Evolutionary conservation across 2,797 vertebrate genomes (phyloP).

Genomic region (Cossypha caffra): DNA sequence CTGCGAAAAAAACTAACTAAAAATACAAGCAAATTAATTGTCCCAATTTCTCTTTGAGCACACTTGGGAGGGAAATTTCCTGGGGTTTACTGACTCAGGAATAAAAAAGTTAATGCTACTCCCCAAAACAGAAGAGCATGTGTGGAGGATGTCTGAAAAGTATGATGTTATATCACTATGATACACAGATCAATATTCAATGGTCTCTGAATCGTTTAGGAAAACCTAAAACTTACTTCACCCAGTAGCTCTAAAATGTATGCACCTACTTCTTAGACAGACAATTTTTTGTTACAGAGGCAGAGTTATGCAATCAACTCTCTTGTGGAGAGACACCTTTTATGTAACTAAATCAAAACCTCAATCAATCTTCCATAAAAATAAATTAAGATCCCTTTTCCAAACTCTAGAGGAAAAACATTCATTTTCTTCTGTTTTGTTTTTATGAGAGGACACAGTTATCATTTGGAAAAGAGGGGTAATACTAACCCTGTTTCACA

Average conservation of each 20-base stretch:
- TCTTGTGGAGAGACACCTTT: neutral
- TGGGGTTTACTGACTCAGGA: neutral
- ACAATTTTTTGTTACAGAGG: neutral
- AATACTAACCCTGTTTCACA: neutral
- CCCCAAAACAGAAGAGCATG: neutral
- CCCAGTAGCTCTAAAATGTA: neutral
- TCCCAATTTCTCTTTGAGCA: neutral
- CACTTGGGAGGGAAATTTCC: neutral
- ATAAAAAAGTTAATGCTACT: neutral
- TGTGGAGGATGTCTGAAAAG: neutral
- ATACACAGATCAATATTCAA: neutral
- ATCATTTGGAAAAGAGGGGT: neutral
- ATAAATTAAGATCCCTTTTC: neutral
- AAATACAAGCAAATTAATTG: neutral
- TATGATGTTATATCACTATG: neutral
- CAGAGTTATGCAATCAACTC: neutral
- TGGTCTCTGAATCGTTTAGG: neutral
- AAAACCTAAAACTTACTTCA: neutral
- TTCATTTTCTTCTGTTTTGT: neutral
- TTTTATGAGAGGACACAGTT: neutral
- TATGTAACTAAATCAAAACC: neutral
- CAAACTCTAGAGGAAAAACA: neutral
- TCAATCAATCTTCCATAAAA: rapidly evolving
- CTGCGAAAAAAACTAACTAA: neutral
- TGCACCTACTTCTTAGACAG: neutral